Evolutionary conservation across 2,113 vertebrate species (phyloP).

Genomic region (Telmatochromis sp.): DNA sequence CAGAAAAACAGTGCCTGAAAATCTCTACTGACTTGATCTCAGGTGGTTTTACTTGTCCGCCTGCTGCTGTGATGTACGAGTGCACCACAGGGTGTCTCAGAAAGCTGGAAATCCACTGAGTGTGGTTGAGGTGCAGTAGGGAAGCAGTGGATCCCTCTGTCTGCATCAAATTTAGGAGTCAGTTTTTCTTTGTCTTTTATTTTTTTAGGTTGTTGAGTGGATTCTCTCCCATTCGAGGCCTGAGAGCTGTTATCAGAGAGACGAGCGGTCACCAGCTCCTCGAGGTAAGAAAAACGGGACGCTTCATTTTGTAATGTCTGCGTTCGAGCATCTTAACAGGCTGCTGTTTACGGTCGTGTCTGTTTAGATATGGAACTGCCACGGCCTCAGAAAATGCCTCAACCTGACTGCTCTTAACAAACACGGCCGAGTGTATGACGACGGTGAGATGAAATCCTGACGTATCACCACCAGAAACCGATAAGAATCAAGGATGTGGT

Average conservation of each 20-base stretch:
- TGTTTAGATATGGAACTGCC: conserved; percentile 66
- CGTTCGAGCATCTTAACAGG: not conserved
- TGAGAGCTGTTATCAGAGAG: conserved; percentile 63
- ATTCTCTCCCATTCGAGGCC: conserved; percentile 38
- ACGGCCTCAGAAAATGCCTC: conserved; percentile 61
- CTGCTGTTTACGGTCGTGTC: not conserved
- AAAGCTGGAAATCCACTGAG: not conserved
- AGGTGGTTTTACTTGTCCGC: not conserved
- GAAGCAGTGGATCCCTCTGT: not conserved
- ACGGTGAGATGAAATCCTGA: conserved; percentile 43
- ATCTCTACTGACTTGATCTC: not conserved
- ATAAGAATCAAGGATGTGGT: not conserved
- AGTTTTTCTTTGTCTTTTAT: not conserved
- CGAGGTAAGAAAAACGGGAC: conserved; percentile 52
- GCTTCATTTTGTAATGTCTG: not conserved
- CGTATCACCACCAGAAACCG: not conserved
- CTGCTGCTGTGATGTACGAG: not conserved
- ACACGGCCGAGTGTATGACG: conserved; percentile 70
- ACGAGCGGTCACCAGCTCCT: conserved; percentile 54
- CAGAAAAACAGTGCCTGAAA: not conserved
- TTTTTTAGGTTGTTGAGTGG: conserved; percentile 53
- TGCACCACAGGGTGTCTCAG: not conserved
- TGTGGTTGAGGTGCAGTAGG: not conserved
- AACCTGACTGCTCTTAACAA: conserved; percentile 59
- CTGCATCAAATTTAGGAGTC: not conserved